Base-by-base conservation (phyloP, 1,140 invertebrate species). In the Aleiodes sp. region DNA sequence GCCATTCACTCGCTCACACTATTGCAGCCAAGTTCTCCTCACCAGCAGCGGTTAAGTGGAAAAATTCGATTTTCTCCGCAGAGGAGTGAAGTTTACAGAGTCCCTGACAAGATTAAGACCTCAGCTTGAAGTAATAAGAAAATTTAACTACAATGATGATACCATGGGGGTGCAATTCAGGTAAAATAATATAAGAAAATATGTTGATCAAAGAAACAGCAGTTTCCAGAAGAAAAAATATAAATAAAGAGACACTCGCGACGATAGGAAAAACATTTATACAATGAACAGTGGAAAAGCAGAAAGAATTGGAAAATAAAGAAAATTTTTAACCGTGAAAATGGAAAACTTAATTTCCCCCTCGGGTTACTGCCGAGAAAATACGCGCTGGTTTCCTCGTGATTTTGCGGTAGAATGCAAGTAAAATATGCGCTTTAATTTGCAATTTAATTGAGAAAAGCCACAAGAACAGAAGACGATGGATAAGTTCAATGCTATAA, bases 361-460 rank as follows among this genome's bases (percentile, higher is more conserved):
- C 26, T 57, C 24, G 57, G 29, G 56, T 43, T 16, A 7, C 29
- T 66, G 14, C 10, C 19, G 8, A 12, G 26, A 35, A 59, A 67
- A 59, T 59, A 67, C 31, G 16, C 10, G 29, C 65, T 29, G 35
- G 39, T 33, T 61, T 61, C 57, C 37, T 16, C 29, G n/a, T 61
- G 65, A 67, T 67, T 67, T 37, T 41, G 37, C 39, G 39, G 57
- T 14, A 41, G 24, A 28, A 57, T 29, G 21, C 35, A 28, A 14
- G 9, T 70, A 65, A 70, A 70, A 70, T 70, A 70, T 70, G 68
- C 68, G 68, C 33, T 65, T 70, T 65, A 70, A 70, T 70, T 70
- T 70, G 63, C 69, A 70, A 65, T 70, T 70, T 70, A 70, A 70
- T 65, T 70, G 63, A 29, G 37, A 65, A 60, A 65, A 46, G 21